Percentiles rank a stretch among this genome's conserved stretches.
Conservation (phyloP, 2,797 vertebrate species). For the Apogon talboti region DNA sequence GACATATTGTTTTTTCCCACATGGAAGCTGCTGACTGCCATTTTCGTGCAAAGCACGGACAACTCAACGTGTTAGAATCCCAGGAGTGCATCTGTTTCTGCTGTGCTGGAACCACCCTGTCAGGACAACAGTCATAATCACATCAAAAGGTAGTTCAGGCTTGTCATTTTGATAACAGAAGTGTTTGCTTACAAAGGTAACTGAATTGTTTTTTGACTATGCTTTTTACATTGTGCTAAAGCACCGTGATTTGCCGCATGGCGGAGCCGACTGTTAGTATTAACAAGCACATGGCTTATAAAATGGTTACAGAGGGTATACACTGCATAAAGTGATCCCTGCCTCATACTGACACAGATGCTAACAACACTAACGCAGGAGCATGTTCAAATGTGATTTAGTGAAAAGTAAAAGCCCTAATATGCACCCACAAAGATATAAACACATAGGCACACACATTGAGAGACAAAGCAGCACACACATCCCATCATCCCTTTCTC, state of each 20-base stretch:
- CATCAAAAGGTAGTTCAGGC: constrained; percentile 1
- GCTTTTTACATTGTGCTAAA: neutral
- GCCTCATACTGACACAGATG: constrained; percentile 15
- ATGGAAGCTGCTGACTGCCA: constrained; percentile 25
- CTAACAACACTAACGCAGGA: constrained; percentile 19
- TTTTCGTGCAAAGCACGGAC: constrained; percentile 20
- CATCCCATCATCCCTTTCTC: constrained; percentile 53
- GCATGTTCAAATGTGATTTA: constrained; percentile 40
- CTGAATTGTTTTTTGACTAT: neutral
- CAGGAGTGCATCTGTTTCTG: constrained; percentile 22
- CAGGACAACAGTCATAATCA: constrained; percentile 7
- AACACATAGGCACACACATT: constrained; percentile 20
- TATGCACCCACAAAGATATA: constrained; percentile 33
- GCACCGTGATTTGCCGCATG: neutral
- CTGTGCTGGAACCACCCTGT: constrained; percentile 8
- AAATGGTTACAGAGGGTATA: neutral
- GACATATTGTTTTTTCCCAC: constrained; percentile 23
- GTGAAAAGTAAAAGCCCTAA: constrained; percentile 48
- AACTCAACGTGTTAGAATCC: constrained; percentile 9
- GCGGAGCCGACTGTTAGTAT: constrained; percentile 1
- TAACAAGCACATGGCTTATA: constrained; percentile 1
- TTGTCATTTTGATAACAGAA: neutral
- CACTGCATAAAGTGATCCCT: constrained; percentile 9
- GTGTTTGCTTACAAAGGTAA: neutral
- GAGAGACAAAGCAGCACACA: constrained; percentile 32